Percentiles rank a stretch among this genome's conserved stretches.
Conservation (phyloP, 2,113 vertebrate genomes). For the Microtus ochrogaster region DNA sequence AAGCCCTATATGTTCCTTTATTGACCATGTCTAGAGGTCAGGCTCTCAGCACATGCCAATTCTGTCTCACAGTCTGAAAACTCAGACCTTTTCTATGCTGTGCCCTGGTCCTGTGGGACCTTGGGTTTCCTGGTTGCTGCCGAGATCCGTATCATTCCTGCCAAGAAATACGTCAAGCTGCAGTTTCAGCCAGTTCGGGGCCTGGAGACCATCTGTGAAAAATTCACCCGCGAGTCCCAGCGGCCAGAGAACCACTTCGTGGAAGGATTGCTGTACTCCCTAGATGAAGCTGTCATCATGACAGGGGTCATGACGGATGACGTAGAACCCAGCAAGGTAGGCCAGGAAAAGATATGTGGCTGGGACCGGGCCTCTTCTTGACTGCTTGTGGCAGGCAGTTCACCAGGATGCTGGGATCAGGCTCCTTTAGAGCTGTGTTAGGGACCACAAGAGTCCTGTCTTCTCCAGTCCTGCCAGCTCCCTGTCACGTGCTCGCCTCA, state of each 20-base stretch:
- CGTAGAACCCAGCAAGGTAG: constrained; percentile 92
- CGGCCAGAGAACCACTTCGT: constrained; percentile 94
- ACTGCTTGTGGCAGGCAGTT: not conserved
- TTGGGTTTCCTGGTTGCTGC: constrained; percentile 98
- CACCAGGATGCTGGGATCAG: not conserved
- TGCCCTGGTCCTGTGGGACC: constrained; percentile 99
- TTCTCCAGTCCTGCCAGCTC: not conserved
- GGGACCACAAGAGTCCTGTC: not conserved
- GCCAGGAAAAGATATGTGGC: not conserved
- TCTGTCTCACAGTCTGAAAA: constrained; percentile 94
- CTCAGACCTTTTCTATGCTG: constrained; percentile 96
- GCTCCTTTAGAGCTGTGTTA: not conserved
- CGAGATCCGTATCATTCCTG: constrained; percentile 96
- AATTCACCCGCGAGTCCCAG: constrained; percentile 91
- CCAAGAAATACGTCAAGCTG: constrained; percentile 93
- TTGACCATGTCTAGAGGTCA: not conserved
- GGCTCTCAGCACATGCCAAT: not conserved
- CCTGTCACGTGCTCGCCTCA: not conserved
- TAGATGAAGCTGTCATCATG: constrained; percentile 96
- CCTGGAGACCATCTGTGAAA: constrained; percentile 93
- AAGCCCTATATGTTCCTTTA: not conserved
- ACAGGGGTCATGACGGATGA: constrained; percentile 94
- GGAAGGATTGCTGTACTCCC: constrained; percentile 94
- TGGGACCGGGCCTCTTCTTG: not conserved
- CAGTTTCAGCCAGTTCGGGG: constrained; percentile 92